These are phyloP conservation scores for Catharus fuscescens DNA, from an alignment of 2,113 vertebrate species.

Conservation along the genomic window DNA sequence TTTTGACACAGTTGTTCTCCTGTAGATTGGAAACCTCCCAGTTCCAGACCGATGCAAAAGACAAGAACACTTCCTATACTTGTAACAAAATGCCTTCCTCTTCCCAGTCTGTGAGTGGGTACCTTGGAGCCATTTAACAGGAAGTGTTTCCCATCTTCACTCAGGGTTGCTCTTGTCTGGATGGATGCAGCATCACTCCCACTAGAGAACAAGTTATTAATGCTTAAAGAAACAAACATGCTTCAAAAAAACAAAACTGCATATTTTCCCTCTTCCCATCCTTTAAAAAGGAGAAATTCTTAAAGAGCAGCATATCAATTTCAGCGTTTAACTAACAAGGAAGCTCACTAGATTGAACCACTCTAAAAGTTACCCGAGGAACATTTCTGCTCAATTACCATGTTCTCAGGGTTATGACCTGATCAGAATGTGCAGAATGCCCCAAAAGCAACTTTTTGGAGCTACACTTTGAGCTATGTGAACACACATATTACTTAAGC, in stretches of 20 bases:
- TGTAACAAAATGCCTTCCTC: not conserved
- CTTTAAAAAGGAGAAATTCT: not conserved
- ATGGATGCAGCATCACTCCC: slow-evolving; percentile 96
- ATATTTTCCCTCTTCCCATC: not conserved
- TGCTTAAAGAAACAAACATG: not conserved
- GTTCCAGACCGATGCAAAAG: not conserved
- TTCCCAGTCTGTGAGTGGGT: not conserved
- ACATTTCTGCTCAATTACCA: not conserved
- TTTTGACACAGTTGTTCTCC: fast-evolving
- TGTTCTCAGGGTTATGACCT: not conserved
- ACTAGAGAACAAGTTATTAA: slow-evolving; percentile 65
- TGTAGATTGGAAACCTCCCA: not conserved
- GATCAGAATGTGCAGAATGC: not conserved
- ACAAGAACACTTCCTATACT: not conserved
- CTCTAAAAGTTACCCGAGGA: not conserved
- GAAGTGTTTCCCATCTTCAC: slow-evolving; percentile 87
- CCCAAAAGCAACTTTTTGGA: not conserved
- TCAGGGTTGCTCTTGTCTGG: slow-evolving; percentile 83
- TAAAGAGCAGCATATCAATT: not conserved
- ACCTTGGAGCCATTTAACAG: slow-evolving; percentile 93
- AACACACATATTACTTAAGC: not conserved
- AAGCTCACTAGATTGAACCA: not conserved
- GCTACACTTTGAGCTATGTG: not conserved
- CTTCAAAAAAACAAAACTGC: not conserved
- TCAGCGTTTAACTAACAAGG: not conserved